Evolutionary conservation across 2,888 invertebrate species (phyloP).

Genomic region (Leucophenga montana): DNA sequence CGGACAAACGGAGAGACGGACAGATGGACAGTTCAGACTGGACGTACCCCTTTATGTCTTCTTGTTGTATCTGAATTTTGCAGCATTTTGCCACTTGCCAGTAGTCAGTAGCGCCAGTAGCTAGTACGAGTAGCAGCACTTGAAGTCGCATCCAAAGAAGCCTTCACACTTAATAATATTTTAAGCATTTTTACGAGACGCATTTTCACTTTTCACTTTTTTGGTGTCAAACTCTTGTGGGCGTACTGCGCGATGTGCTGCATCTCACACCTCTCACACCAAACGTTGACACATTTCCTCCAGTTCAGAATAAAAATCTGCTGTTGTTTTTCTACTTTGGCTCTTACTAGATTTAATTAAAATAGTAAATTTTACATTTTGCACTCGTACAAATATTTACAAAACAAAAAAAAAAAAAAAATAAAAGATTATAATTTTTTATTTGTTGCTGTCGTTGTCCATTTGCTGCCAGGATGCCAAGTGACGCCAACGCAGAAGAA

Average conservation of each 20-base stretch:
- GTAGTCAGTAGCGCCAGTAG: too few species aligned
- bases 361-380: slow-evolving; percentile 47
- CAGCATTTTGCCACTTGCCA: not conserved
- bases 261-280: not conserved
- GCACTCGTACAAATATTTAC: slow-evolving; percentile 38
- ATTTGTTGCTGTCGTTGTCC: not conserved
- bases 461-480: not conserved
- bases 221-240: slow-evolving; percentile 22
- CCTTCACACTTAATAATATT: slow-evolving; percentile 65
- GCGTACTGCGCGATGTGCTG: not conserved
- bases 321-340: slow-evolving; percentile 34
- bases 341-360: slow-evolving; percentile 55
- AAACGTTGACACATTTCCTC: not conserved
- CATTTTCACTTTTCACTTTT: slow-evolving; percentile 20
- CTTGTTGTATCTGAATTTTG: too few species aligned
- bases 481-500: not conserved
- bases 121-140: too few species aligned
- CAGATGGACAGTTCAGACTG: too few species aligned
- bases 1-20: too few species aligned
- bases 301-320: not conserved
- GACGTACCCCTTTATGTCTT: too few species aligned
- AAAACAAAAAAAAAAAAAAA: not conserved
- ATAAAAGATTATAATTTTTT: not conserved
- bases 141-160: slow-evolving; percentile 9
- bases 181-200: slow-evolving; percentile 54